Conservation (phyloP, 2,797 vertebrate species). For the Emydoidea blandingii region DNA sequence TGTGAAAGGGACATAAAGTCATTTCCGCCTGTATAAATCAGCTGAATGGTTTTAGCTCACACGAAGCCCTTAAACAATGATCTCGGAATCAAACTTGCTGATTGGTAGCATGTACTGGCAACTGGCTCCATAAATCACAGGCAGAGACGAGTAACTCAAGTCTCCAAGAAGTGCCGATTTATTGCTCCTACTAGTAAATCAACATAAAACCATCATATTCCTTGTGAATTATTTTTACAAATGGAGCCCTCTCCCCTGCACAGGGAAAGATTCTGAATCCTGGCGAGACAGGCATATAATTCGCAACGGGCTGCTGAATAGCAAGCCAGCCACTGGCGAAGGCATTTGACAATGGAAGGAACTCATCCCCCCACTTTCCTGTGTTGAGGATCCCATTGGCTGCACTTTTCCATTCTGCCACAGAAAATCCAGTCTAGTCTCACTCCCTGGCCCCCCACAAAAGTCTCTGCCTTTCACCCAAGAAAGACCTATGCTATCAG, state of each 20-base stretch:
- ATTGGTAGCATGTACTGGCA: conserved; percentile 50
- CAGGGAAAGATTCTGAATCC: conserved; percentile 25
- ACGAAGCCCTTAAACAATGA: background rate
- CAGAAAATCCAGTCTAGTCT: background rate
- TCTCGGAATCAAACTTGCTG: background rate
- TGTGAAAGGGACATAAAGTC: conserved; percentile 19
- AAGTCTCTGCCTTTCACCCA: background rate
- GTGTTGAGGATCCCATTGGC: accelerated
- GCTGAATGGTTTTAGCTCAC: background rate
- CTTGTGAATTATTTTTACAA: background rate
- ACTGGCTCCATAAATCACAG: conserved; percentile 33
- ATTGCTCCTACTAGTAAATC: conserved; percentile 17
- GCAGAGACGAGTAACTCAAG: background rate
- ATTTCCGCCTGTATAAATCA: conserved; percentile 53
- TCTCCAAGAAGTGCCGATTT: conserved; percentile 41
- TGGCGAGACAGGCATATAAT: accelerated
- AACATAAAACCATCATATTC: conserved; percentile 1
- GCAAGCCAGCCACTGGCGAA: background rate
- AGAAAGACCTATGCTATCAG: background rate
- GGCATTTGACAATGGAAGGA: background rate
- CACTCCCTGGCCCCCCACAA: background rate
- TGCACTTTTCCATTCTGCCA: background rate
- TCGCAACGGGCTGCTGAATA: background rate
- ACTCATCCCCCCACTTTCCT: background rate
- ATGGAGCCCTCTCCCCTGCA: background rate